Conservation (phyloP, 2,113 vertebrate genomes). For the Neolamprologus longior region DNA sequence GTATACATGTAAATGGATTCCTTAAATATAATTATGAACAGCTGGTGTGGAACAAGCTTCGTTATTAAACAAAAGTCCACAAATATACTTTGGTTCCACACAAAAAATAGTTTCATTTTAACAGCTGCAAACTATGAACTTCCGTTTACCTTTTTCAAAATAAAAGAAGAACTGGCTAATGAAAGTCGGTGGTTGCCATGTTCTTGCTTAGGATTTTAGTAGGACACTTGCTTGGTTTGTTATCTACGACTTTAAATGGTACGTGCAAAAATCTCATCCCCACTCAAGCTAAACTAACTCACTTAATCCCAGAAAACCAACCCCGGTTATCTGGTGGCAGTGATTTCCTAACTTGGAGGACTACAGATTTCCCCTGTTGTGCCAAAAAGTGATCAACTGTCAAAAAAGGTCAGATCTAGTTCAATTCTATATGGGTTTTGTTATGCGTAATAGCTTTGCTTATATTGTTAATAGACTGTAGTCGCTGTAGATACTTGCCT, state of each 20-base stretch:
- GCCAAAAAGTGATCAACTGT: neutral
- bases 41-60: rapidly evolving
- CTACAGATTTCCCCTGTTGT: neutral
- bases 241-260: neutral
- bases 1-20: neutral
- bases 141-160: neutral
- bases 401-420: neutral
- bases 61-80: neutral
- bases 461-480: neutral
- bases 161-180: neutral
- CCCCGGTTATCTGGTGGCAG: neutral
- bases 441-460: neutral
- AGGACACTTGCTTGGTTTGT: neutral
- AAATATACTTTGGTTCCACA: neutral
- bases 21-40: neutral
- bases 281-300: neutral
- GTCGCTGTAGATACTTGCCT: neutral
- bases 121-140: neutral
- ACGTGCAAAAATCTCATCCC: neutral
- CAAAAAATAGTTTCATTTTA: neutral
- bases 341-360: neutral
- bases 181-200: neutral
- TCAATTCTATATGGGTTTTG: neutral
- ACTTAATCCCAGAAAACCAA: neutral
- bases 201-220: neutral